Conservation (phyloP, 2,113 vertebrate genomes). For the Lycocorax pyrrhopterus region DNA sequence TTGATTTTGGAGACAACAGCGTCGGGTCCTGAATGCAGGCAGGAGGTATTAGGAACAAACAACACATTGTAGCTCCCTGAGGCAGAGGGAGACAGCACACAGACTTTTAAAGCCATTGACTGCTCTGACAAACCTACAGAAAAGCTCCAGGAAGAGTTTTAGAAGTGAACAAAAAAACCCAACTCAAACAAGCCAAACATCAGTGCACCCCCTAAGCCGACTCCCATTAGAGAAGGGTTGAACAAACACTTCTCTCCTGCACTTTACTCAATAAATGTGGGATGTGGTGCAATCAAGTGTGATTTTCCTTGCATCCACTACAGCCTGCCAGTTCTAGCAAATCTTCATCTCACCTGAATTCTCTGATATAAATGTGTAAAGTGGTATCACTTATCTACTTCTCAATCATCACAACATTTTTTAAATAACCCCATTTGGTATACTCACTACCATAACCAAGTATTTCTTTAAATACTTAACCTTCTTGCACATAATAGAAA, state of each 20-base stretch:
- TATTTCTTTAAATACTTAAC: not conserved
- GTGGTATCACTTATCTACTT: not conserved
- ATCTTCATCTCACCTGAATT: not conserved
- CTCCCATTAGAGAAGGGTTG: not conserved
- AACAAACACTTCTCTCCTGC: not conserved
- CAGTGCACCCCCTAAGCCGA: not conserved
- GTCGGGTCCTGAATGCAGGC: not conserved
- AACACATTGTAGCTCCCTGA: not conserved
- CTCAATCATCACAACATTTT: not conserved
- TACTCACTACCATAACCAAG: not conserved
- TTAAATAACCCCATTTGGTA: not conserved
- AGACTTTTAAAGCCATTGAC: not conserved
- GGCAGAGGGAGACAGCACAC: rapidly evolving
- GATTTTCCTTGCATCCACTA: not conserved
- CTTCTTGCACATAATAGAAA: not conserved
- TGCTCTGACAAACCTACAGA: not conserved
- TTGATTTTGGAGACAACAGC: not conserved
- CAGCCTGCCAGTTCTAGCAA: not conserved
- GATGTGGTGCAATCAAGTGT: not conserved
- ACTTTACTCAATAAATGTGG: not conserved
- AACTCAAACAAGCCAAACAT: not conserved
- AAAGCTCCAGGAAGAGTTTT: not conserved
- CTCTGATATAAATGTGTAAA: not conserved
- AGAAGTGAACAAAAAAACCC: not conserved
- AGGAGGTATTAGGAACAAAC: not conserved